Conservation (phyloP, 2,888 invertebrate genomes). For the Pyrrhia umbra region DNA sequence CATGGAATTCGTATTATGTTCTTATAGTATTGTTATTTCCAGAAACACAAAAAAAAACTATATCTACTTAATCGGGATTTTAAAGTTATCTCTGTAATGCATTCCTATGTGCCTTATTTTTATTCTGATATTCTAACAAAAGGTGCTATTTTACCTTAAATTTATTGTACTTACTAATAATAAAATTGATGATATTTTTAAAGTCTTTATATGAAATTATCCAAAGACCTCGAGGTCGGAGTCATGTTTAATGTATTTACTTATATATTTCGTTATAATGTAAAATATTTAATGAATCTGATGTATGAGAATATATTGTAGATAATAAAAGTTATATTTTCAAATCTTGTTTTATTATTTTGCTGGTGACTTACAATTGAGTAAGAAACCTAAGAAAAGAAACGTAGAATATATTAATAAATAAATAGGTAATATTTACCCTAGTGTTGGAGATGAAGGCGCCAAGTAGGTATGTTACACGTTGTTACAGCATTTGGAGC, state of each 20-base stretch:
- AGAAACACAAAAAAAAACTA: slow-evolving; percentile 65
- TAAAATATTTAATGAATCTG: slow-evolving; percentile 83
- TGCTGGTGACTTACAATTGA: too few relatives aligned
- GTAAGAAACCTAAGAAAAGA: too few relatives aligned
- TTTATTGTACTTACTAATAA: slow-evolving; percentile 55
- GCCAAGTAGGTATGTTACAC: too few relatives aligned
- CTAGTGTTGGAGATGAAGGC: too few relatives aligned
- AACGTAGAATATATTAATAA: too few relatives aligned
- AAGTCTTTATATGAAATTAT: slow-evolving; percentile 69
- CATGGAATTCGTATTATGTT: slow-evolving; percentile 87
- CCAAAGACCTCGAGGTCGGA: slow-evolving; percentile 85
- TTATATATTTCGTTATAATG: slow-evolving; percentile 80
- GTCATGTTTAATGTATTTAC: slow-evolving; percentile 86
- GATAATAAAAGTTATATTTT: slow-evolving; percentile 86
- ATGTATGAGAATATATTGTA: slow-evolving; percentile 85
- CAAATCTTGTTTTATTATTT: slow-evolving; percentile 50
- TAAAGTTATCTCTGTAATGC: slow-evolving; percentile 39
- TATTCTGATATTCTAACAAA: slow-evolving; percentile 65
- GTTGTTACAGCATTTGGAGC: too few relatives aligned
- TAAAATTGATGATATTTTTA: slow-evolving; percentile 62
- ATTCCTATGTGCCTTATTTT: slow-evolving; percentile 67
- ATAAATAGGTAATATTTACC: too few relatives aligned
- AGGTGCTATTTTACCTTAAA: slow-evolving; percentile 77
- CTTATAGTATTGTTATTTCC: slow-evolving; percentile 86
- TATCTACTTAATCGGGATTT: slow-evolving; percentile 48